Evolutionary conservation across 2,888 invertebrate species (phyloP), one percentile per base, ranked within the genome.

Genomic region (Pristionchus entomophagus): DNA sequence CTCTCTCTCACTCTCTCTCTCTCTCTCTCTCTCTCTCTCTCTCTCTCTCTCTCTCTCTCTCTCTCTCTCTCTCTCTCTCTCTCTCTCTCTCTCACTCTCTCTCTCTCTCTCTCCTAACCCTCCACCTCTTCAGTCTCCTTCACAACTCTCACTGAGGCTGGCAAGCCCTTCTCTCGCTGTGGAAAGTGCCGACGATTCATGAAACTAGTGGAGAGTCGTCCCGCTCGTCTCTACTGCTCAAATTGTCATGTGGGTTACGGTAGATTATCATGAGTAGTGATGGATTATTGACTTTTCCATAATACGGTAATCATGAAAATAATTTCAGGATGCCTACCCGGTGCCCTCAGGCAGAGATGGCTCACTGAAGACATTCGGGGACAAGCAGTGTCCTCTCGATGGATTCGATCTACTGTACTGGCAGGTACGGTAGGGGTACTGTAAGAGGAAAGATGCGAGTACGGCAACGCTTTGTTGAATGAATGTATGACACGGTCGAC

Each of bases 321-420:
- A 41, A 14, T 19, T 87, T 45, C 84, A 98, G 94, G 98, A 99
- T 94, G 99, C 99, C 0, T 98, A 97, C 94, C 96, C 96, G 86
- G 95, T 99, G 85, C 99, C 99, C 0, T 96, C 96, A 93, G 96
- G 84, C 38, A 89, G 88, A 56, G 92, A 92, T 85, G 91, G 91
- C 8, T 78, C 86, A 22, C 85, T 92, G 19, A 88, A 89, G 56
- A 87, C 90, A 1, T 88, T 90, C 80, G 91, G 97, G 91, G 99
- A 99, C 94, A 95, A 97, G 73, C 97, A 97, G 94, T 99, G 99
- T 94, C 99, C 99, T 0, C 94, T 99, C 85, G 99, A 99, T 93
- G 98, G 98, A 94, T 99, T 99, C 94, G 99, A 99, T 93, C 95
- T 99, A 89, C 95, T 99, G 26, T 96, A 97, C 62, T 99, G 97